A percentile compares a stretch with the other conserved stretches of the same genome.
Conservation (phyloP, 2,113 vertebrate species). For the Eidolon helvum region DNA sequence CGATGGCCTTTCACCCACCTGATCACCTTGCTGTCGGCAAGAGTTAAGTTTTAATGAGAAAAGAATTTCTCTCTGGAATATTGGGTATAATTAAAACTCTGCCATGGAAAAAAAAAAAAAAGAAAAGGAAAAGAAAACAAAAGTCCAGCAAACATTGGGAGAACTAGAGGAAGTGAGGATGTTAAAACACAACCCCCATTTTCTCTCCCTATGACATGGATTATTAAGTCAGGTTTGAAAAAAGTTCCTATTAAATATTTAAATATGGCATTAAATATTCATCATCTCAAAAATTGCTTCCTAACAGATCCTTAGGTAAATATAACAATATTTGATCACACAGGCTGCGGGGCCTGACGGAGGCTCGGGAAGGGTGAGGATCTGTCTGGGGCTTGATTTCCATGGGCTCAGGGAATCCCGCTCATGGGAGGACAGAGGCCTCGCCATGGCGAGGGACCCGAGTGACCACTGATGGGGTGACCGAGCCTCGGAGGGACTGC, state of each 20-base stretch:
- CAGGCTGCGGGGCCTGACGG: constrained; percentile 50
- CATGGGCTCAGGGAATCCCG: accelerated
- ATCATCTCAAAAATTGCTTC: constrained; percentile 81
- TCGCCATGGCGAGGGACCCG: accelerated
- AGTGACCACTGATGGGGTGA: accelerated
- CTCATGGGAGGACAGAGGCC: accelerated
- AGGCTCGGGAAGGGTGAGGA: neutral
- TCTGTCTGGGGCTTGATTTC: neutral
- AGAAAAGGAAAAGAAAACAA: too few relatives aligned
- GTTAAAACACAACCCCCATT: neutral
- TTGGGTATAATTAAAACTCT: constrained; percentile 74
- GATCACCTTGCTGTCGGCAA: constrained; percentile 66
- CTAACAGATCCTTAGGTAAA: constrained; percentile 79
- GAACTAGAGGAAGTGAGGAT: constrained; percentile 44
- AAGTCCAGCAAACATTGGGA: neutral
- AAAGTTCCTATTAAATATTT: constrained; percentile 81
- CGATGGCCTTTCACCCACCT: accelerated
- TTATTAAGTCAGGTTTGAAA: constrained; percentile 74
- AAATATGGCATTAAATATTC: constrained; percentile 83
- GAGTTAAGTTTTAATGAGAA: constrained; percentile 76
- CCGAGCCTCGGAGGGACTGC: neutral
- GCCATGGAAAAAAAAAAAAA: neutral
- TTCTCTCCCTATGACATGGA: constrained; percentile 58
- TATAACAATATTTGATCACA: constrained; percentile 78
- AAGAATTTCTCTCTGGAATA: constrained; percentile 67